These are phyloP conservation scores for Eupithecia pulchellata DNA, from an alignment of 2,888 invertebrate genomes.

Conservation along the genomic window DNA sequence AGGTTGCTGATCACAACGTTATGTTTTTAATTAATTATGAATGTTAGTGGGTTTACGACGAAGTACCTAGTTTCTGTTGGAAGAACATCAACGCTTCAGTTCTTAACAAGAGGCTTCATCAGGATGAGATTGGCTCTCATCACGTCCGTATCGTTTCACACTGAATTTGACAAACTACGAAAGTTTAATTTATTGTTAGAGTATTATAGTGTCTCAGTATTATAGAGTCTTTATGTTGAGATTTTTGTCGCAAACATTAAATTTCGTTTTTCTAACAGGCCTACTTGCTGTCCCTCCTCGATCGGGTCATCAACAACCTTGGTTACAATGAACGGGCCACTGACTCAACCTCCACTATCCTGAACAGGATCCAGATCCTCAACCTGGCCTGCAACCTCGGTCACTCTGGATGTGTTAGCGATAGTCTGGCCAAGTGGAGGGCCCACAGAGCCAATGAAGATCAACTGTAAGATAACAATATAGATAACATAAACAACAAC, in stretches of 20 bases:
- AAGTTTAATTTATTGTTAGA: no score
- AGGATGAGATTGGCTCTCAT: no score
- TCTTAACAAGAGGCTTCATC: no score
- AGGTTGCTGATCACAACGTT: background rate
- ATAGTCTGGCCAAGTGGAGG: conserved; percentile 70
- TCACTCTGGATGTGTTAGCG: conserved; percentile 83
- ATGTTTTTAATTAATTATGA: background rate
- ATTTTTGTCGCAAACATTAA: background rate
- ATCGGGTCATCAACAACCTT: conserved; percentile 75
- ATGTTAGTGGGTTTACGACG: no score
- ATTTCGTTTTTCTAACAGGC: conserved; percentile 53
- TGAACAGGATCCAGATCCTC: conserved; percentile 86
- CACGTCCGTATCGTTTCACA: no score
- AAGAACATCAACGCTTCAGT: no score
- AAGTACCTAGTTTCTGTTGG: no score
- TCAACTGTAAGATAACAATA: conserved; percentile 55
- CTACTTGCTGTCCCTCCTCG: conserved; percentile 77
- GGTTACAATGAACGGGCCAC: conserved; percentile 75
- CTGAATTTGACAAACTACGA: no score
- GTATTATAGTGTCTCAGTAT: no score
- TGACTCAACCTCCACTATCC: conserved; percentile 84
- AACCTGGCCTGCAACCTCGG: conserved; percentile 88
- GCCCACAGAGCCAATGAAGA: conserved; percentile 51
- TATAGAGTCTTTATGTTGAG: no score
- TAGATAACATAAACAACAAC: no score